A percentile compares a stretch with the other conserved stretches of the same genome.
Conservation (phyloP, 2,113 vertebrate species). For the Apteryx owenii region DNA sequence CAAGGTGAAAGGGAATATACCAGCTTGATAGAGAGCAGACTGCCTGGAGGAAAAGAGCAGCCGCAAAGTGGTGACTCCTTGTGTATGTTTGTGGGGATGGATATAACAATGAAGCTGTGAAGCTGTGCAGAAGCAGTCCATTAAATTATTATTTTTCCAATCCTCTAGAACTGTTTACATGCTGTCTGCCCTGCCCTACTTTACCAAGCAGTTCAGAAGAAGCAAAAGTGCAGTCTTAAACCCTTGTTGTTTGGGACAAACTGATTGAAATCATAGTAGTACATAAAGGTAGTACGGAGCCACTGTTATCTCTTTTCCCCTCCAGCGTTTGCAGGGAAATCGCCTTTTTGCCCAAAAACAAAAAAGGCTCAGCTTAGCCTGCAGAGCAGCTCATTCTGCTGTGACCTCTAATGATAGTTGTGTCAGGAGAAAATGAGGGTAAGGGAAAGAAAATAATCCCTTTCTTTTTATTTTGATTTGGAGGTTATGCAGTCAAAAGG, state of each 20-base stretch:
- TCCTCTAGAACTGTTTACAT: slow-evolving; percentile 37
- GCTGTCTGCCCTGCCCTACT: background rate
- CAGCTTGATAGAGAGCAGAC: background rate
- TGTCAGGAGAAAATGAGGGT: background rate
- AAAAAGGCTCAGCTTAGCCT: background rate
- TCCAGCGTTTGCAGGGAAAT: background rate
- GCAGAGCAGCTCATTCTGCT: background rate
- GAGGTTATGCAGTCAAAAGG: background rate
- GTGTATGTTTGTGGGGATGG: background rate
- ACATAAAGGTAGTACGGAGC: background rate
- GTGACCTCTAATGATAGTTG: background rate
- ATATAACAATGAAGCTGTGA: slow-evolving; percentile 61
- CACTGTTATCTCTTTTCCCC: background rate
- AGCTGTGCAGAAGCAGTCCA: slow-evolving; percentile 54
- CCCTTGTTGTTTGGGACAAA: background rate
- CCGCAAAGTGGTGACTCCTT: background rate
- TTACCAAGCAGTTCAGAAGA: background rate
- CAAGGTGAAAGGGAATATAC: background rate
- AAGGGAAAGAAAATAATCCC: background rate
- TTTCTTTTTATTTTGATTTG: background rate
- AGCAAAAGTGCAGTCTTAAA: background rate
- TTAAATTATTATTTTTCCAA: slow-evolving; percentile 67
- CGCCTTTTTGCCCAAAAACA: background rate
- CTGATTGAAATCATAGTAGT: background rate
- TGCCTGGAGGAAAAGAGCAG: background rate